Conservation (phyloP, 2,113 vertebrate species). For the Neopipo cinnamomea region DNA sequence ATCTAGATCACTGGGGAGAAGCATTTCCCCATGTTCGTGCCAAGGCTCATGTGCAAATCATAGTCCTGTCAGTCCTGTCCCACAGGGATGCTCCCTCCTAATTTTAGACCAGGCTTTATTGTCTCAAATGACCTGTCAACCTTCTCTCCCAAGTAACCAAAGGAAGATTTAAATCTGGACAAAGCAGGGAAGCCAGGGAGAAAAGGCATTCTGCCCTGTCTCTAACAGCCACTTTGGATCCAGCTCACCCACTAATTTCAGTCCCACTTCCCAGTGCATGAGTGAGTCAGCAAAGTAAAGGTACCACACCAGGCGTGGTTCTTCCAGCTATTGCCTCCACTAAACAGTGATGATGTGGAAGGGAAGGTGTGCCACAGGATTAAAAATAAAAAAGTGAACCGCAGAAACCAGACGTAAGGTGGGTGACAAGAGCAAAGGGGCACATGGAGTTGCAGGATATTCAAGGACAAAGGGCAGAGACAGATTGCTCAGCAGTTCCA, state of each 20-base stretch:
- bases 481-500: not conserved
- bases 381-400: not conserved
- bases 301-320: not conserved
- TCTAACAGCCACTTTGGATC: not conserved
- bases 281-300: conserved; percentile 19
- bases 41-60: not conserved
- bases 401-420: not conserved
- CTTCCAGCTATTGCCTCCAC: not conserved
- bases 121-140: not conserved
- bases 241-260: not conserved
- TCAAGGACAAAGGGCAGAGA: not conserved
- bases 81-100: not conserved
- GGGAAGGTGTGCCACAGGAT: not conserved
- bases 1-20: not conserved
- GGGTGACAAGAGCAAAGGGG: not conserved
- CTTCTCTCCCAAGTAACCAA: not conserved
- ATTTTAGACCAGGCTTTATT: not conserved
- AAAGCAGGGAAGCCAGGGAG: not conserved
- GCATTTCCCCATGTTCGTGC: not conserved
- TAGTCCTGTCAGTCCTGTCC: not conserved
- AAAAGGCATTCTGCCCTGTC: not conserved
- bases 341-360: not conserved
- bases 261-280: not conserved
- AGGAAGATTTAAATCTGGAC: not conserved
- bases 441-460: not conserved